Conservation (phyloP, 2,888 invertebrate species). For the Stenodera caucasica region DNA sequence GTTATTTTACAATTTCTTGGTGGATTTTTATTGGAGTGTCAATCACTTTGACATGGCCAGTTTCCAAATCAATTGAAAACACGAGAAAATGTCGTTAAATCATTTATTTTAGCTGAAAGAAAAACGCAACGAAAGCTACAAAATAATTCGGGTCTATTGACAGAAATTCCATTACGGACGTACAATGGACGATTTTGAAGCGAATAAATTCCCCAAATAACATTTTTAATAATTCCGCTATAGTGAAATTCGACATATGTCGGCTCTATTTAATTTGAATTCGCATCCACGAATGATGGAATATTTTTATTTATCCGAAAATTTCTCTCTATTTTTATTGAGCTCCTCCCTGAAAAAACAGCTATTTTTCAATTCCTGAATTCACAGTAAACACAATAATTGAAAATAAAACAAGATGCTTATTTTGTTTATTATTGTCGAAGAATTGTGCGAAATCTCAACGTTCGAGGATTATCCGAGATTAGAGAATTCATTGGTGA, state of each 20-base stretch:
- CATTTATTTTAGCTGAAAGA: conserved; percentile 29
- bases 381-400: not conserved
- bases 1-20: conserved; percentile 45
- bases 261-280: not conserved
- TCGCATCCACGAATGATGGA: not conserved
- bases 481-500: too few relatives aligned
- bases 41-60: conserved; percentile 40
- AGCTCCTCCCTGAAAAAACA: not conserved
- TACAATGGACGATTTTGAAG: too few relatives aligned
- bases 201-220: too few relatives aligned
- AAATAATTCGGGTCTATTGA: not conserved
- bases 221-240: too few relatives aligned
- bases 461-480: too few relatives aligned
- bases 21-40: conserved; percentile 43
- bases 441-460: not conserved
- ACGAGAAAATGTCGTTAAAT: conserved; percentile 23
- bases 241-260: not conserved
- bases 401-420: not conserved
- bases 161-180: too few relatives aligned
- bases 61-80: conserved; percentile 24
- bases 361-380: not conserved
- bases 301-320: not conserved
- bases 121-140: not conserved
- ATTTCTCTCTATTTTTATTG: not conserved
- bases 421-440: too few relatives aligned